Percentiles rank a stretch among this genome's conserved stretches.
These are phyloP conservation scores for Phyllopteryx taeniolatus DNA, from an alignment of 2,113 vertebrate genomes.

Conservation along the genomic window DNA sequence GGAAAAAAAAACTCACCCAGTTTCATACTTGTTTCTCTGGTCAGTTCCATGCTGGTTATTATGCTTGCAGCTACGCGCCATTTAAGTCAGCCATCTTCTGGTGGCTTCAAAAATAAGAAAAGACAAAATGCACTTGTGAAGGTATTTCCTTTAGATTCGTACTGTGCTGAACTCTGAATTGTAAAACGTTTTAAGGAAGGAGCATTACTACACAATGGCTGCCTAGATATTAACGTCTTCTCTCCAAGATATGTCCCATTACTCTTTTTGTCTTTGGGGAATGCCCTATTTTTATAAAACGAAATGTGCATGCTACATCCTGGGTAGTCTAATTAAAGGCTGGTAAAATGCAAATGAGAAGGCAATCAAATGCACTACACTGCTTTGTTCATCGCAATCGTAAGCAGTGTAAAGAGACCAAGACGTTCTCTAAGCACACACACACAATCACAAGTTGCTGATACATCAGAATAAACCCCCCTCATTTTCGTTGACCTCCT, in stretches of 20 bases:
- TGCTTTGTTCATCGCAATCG: constrained; percentile 1
- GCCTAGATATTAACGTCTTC: background rate
- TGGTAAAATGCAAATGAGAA: constrained; percentile 9
- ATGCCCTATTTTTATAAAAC: background rate
- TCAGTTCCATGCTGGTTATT: too few relatives aligned
- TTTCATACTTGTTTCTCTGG: too few relatives aligned
- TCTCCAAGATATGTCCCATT: background rate
- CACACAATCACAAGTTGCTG: background rate
- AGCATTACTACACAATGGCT: background rate
- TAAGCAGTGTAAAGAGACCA: constrained; percentile 5
- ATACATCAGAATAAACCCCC: constrained; percentile 6
- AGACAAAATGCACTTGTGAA: background rate
- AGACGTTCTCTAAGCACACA: background rate
- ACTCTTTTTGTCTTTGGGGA: background rate
- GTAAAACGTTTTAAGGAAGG: background rate
- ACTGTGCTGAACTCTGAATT: background rate
- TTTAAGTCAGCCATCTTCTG: background rate
- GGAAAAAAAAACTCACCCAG: too few relatives aligned
- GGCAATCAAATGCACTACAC: background rate
- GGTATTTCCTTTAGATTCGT: background rate
- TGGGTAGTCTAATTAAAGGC: background rate
- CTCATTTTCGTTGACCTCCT: background rate
- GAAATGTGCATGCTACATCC: too few relatives aligned
- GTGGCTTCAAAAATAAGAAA: background rate
- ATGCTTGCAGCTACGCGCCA: too few relatives aligned